Evolutionary conservation across 2,113 vertebrate genomes (phyloP).

Genomic region (Lepus europaeus): DNA sequence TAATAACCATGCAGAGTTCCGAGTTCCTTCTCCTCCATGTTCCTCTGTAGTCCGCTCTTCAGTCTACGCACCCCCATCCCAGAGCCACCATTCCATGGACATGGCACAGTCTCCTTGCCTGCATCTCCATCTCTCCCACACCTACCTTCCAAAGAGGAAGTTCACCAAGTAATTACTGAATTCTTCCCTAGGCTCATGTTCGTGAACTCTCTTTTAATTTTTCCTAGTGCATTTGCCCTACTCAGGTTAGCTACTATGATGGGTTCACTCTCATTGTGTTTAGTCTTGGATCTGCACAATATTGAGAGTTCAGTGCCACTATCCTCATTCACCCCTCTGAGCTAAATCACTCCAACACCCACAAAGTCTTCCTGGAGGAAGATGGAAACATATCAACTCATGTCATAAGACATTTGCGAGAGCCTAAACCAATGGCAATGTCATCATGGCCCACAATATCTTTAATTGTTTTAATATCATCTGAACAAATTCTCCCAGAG

Average conservation of each 20-base stretch:
- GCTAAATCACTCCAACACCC: not conserved
- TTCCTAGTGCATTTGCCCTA: not conserved
- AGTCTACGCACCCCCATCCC: too few relatives aligned
- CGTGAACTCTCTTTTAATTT: not conserved
- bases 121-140: not conserved
- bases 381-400: not conserved
- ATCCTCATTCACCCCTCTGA: not conserved
- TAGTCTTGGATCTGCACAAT: not conserved
- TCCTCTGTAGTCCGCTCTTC: not conserved
- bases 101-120: not conserved
- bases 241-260: not conserved
- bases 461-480: not conserved
- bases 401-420: not conserved
- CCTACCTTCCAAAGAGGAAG: not conserved
- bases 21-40: not conserved
- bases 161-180: not conserved
- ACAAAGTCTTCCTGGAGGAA: not conserved
- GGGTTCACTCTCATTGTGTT: not conserved
- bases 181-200: not conserved
- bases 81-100: not conserved
- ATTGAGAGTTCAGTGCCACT: not conserved
- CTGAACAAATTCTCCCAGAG: not conserved
- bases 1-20: not conserved
- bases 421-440: not conserved
- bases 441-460: not conserved